Base-by-base conservation (phyloP, 2,797 vertebrate genomes). In the Fistularia tabacaria region DNA sequence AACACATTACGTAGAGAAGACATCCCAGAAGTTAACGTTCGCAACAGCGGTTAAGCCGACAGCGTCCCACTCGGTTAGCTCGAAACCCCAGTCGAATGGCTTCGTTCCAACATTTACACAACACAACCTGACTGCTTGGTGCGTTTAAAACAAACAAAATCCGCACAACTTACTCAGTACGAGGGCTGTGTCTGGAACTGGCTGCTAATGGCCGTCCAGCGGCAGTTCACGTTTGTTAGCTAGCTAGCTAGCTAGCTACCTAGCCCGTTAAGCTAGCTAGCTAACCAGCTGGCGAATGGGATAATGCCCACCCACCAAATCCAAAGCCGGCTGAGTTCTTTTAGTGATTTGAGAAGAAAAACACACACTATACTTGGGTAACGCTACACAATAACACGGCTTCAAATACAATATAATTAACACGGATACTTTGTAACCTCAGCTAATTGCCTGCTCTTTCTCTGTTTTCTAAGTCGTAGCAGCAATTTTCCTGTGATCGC, bases 401-500 rank as follows among this genome's bases (percentile, higher is more conserved):
- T 77, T 59, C 36, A 72, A 76, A 70, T 47, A 45, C 14, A 12
- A 13, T 45, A 45, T 7, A 45, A 12, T 12, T 45, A 45, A 7
- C 14, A 12, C 1, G 14, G 9, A 12, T 7, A 9, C 11, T 45
- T 11, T 45, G 11, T 45, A 13, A 11, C 11, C 7, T 45, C 43
- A 13, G 43, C 14, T 11, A 45, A 73, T 48, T 57, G 59, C 64
- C 63, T 66, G 59, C 67, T 81, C 76, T 82, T 69, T 84, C 85
- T 88, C 71, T 88, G 77, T 88, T 87, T 86, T 86, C 83, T 83
- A 86, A 89, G 81, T 89, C 88, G 88, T 86, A 91, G 87, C 86
- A 88, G 71, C 80, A 84, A 88, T 80, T 87, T 90, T 90, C 87
- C 73, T 87, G 85, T 81, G 84, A 88, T 89, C 89, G 74, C 90